phyloP scores from a whole-genome alignment of 2,888 invertebrate genomes.

The Chrysomela aeneicollis region DNA sequence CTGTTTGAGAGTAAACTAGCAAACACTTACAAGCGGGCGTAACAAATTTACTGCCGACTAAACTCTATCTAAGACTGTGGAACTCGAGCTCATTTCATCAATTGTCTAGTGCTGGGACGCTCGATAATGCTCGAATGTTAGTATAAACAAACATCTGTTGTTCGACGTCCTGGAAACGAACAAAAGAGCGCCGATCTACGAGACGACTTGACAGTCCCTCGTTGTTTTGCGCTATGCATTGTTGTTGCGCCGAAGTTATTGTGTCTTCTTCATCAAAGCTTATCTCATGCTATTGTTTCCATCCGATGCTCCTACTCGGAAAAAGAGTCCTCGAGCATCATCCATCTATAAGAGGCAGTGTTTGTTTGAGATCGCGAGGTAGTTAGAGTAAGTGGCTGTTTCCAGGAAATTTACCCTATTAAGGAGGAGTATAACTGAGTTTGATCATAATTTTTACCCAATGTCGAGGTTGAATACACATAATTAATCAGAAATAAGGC shows the following conservation, averaged over 20 bases:
- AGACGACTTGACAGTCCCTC: slow-evolving; percentile 13
- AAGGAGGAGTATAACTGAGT: no score
- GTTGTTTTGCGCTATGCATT: slow-evolving; percentile 6
- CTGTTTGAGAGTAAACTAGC: no score
- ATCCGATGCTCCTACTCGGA: slow-evolving; percentile 10
- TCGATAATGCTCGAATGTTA: background rate
- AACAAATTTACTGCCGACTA: background rate
- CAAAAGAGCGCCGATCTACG: slow-evolving; percentile 14
- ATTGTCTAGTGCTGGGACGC: background rate
- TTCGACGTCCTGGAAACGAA: slow-evolving; percentile 6
- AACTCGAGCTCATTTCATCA: background rate
- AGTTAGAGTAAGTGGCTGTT: background rate
- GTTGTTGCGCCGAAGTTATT: slow-evolving; percentile 8
- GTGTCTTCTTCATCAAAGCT: slow-evolving; percentile 13
- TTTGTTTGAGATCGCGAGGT: background rate
- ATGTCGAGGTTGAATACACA: no score
- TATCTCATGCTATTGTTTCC: slow-evolving; percentile 12
- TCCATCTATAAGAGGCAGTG: background rate
- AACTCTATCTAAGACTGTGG: background rate
- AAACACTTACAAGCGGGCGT: background rate
- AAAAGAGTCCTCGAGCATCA: background rate
- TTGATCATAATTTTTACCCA: no score
- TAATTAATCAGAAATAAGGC: no score
- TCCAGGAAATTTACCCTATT: no score
- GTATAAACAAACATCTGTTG: slow-evolving; percentile 19